Evolutionary conservation across 2,113 vertebrate species (phyloP).

Genomic region (Oreochromis niloticus): DNA sequence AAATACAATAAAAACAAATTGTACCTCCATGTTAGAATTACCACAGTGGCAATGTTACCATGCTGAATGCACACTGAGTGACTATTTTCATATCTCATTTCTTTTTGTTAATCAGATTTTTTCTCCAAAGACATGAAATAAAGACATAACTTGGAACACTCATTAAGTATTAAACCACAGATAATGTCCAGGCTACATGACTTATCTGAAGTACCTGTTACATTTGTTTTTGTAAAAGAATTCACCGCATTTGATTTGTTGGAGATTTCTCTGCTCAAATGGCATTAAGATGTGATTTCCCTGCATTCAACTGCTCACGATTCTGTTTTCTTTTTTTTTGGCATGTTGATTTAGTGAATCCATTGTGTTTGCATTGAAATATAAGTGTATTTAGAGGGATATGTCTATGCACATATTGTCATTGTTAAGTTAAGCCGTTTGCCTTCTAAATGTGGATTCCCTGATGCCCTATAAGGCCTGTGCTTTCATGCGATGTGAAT

Average conservation of each 20-base stretch:
- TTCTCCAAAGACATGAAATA: background rate
- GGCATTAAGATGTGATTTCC: background rate
- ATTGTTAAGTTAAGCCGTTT: background rate
- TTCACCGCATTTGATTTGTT: background rate
- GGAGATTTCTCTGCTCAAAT: background rate
- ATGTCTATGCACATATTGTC: background rate
- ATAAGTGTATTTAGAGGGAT: background rate
- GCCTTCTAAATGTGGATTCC: background rate
- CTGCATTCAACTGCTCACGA: background rate
- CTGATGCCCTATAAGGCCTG: background rate
- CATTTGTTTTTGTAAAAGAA: background rate
- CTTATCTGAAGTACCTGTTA: background rate
- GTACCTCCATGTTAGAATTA: background rate
- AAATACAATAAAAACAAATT: background rate
- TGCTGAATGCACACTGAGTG: background rate
- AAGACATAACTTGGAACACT: background rate
- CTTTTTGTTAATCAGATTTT: background rate
- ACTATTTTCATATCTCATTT: background rate
- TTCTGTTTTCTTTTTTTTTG: background rate
- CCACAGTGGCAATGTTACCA: background rate
- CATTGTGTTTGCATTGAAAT: background rate
- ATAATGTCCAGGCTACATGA: background rate
- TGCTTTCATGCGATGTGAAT: background rate
- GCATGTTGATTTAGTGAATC: background rate
- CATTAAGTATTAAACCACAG: background rate